A percentile compares a stretch with the other conserved stretches of the same genome.
Conservation (phyloP, 2,888 invertebrate species). For the Coleophora deauratella region DNA sequence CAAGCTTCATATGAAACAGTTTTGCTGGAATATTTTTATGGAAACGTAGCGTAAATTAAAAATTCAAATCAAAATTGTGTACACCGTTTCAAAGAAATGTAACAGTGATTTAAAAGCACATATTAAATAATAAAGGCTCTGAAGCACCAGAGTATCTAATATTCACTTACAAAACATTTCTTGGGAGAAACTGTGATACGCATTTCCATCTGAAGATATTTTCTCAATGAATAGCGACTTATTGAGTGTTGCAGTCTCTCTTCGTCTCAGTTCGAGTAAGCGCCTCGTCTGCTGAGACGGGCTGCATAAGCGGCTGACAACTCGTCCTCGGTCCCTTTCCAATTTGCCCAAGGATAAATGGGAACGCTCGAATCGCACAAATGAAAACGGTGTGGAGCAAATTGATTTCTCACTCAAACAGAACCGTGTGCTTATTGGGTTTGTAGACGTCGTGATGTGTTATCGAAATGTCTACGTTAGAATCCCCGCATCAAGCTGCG, state of each 20-base stretch:
- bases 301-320: conserved; percentile 67
- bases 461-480: no score
- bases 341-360: conserved; percentile 69
- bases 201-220: background rate
- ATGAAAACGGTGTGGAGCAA: conserved; percentile 68
- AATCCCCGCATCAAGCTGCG: no score
- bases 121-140: no score
- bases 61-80: no score
- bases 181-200: no score
- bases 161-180: no score
- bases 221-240: no score
- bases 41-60: background rate
- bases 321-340: conserved; percentile 61
- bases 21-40: background rate
- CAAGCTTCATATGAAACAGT: background rate
- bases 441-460: conserved; percentile 1
- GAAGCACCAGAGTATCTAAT: no score
- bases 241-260: conserved; percentile 8
- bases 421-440: conserved; percentile 33
- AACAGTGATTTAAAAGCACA: no score
- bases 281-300: conserved; percentile 28
- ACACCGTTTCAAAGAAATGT: no score
- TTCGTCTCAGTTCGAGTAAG: conserved; percentile 4
- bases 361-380: conserved; percentile 63
- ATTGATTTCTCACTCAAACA: conserved; percentile 71